Percentiles rank a stretch among this genome's conserved stretches.
Evolutionary conservation across 2,797 vertebrate genomes (phyloP).

Genomic region (Sparus aurata): DNA sequence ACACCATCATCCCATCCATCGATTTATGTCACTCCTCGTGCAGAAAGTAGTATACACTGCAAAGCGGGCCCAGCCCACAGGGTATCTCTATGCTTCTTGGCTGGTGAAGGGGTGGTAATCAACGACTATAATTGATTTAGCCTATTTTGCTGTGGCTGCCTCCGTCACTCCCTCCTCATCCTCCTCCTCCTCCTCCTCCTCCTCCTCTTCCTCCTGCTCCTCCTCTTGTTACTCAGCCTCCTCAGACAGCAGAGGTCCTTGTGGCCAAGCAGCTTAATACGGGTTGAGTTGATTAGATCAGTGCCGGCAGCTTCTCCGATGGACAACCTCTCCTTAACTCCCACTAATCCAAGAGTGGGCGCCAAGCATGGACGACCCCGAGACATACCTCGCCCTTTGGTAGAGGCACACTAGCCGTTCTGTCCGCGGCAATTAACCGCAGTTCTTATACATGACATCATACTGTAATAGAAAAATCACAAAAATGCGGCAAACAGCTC

Average conservation of each 20-base stretch:
- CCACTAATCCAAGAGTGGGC: conserved; percentile 71
- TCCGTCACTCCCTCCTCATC: conserved; percentile 36
- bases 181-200: too few relatives aligned
- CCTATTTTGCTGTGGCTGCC: conserved; percentile 47
- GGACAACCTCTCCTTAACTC: conserved; percentile 77
- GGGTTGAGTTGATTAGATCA: conserved; percentile 86
- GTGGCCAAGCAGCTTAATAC: conserved; percentile 82
- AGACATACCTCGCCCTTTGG: conserved; percentile 35
- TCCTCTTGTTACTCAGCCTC: conserved; percentile 32
- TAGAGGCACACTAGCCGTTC: conserved; percentile 42
- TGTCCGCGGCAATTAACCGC: conserved; percentile 47
- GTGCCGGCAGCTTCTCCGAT: conserved; percentile 72
- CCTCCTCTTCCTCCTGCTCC: not conserved
- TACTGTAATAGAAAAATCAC: not conserved
- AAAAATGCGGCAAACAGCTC: conserved; percentile 56
- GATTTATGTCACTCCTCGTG: conserved; percentile 21
- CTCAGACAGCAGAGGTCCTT: conserved; percentile 66
- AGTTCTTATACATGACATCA: conserved; percentile 58
- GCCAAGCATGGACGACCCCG: conserved; percentile 40
- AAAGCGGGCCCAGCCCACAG: conserved; percentile 17
- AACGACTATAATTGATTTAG: conserved; percentile 75
- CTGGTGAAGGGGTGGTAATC: conserved; percentile 63
- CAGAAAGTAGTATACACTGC: conserved; percentile 18
- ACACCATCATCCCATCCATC: not conserved
- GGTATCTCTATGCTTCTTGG: conserved; percentile 34